Evolutionary conservation across 2,888 invertebrate species (phyloP).

Genomic region (Steinernema carpocapsae): DNA sequence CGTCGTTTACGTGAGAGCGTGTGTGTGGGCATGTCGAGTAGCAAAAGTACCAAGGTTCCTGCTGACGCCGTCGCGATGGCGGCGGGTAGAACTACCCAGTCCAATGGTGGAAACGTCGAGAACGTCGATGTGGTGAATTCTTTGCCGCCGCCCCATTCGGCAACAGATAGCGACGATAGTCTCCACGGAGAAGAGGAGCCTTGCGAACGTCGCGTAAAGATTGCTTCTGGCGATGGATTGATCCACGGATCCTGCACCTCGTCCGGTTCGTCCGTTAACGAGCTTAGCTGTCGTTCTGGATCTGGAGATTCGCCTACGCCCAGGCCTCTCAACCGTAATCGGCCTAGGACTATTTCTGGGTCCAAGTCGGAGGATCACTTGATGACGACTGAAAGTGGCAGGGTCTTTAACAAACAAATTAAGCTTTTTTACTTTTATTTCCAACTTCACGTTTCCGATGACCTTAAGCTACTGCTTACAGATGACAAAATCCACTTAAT

Average conservation of each 20-base stretch:
- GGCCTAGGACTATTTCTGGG: slow-evolving; percentile 51
- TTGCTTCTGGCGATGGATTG: slow-evolving; percentile 15
- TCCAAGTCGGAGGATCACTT: slow-evolving; percentile 69
- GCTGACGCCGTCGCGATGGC: too few species aligned
- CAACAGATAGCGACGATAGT: slow-evolving; percentile 28
- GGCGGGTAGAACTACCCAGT: too few species aligned
- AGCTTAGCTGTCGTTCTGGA: slow-evolving; percentile 45
- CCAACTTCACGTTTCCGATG: too few species aligned
- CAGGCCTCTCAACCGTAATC: slow-evolving; percentile 39
- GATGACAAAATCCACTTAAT: too few species aligned
- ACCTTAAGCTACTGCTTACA: too few species aligned
- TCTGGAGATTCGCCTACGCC: slow-evolving; percentile 51
- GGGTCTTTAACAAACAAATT: too few species aligned
- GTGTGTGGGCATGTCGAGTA: too few species aligned
- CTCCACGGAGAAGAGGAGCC: slow-evolving; percentile 5
- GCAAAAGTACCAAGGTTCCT: too few species aligned
- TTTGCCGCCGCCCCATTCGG: slow-evolving; percentile 20
- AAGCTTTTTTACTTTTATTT: slow-evolving; percentile 8
- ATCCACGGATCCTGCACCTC: slow-evolving; percentile 36
- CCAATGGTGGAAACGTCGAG: too few species aligned
- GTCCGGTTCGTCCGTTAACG: slow-evolving; percentile 57
- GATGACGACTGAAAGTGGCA: slow-evolving; percentile 60
- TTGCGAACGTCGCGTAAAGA: slow-evolving; percentile 4
- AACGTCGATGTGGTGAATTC: too few species aligned
- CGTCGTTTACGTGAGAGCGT: too few species aligned